These are phyloP conservation scores for Colaptes auratus DNA, from an alignment of 2,113 vertebrate genomes.

Conservation along the genomic window DNA sequence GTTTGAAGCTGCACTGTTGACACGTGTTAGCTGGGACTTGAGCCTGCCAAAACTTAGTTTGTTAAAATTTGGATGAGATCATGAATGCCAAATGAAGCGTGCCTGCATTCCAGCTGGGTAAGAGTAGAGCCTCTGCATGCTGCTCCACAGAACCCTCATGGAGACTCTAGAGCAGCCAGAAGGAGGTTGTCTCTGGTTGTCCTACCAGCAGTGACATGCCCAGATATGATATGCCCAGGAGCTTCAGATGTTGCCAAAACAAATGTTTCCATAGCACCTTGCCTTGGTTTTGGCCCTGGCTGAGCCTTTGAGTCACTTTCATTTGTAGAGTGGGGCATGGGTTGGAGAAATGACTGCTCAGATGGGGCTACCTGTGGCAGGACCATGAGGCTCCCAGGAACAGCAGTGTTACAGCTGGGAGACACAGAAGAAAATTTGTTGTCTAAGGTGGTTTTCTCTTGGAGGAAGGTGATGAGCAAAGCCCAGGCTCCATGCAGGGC, in stretches of 20 bases:
- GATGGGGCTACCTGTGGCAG: background rate
- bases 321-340: background rate
- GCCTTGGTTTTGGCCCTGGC: background rate
- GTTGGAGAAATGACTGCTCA: background rate
- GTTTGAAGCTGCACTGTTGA: background rate
- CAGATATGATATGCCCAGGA: background rate
- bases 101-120: background rate
- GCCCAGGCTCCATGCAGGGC: background rate
- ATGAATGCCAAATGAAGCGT: background rate
- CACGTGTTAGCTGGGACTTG: background rate
- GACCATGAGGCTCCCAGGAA: background rate
- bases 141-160: background rate
- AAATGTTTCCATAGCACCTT: background rate
- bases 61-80: background rate
- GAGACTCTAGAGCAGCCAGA: background rate
- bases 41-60: background rate
- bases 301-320: background rate
- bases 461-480: background rate
- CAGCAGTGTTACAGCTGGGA: accelerated
- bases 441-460: background rate
- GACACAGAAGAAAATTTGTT: background rate
- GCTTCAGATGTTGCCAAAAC: background rate
- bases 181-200: background rate
- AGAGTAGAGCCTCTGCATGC: background rate
- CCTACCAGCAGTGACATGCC: background rate